Evolutionary conservation across 1,140 invertebrate genomes (phyloP), one percentile per base, ranked within the genome.

Genomic region (Babylonia areolata): DNA sequence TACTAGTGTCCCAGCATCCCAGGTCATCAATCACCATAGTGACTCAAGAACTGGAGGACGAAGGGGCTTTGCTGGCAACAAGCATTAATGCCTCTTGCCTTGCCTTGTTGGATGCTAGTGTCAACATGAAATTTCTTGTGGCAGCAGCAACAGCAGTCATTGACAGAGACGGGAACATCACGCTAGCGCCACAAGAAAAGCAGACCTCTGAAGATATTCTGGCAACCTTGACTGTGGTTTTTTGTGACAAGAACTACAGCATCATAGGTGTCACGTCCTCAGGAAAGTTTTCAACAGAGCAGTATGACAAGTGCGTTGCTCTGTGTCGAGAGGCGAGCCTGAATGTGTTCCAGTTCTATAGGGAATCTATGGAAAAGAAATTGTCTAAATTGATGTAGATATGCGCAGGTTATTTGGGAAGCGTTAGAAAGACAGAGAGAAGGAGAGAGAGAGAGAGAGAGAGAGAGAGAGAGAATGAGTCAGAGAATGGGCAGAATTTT

Each of bases 1-100:
- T 98, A 71, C 91, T 97, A 3, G 94, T 96, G 0, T 94, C 95
- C 81, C 92, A 97, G 33, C 96, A 98, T 95, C 97, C 97, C 9
- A 95, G 97, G 51, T 96, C 97, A 12, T 95, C 96, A 35, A 96
- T 98, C 87, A 96, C 95, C 17, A 94, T 98, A 31, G 96, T 97
- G 88, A 91, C 98, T 85, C 97, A 98, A 95, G 97, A 98, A 95
- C 94, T 98, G 89, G 96, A 98, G 94, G 96, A 98, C 95, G 96
- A 95, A 92, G 97, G 97, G 87, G 97, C 97, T 86, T 97, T 98
- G 95, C 93, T 98, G 71, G 96, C 97, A 0, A 97, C 97, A 94
- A 95, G 96, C 46, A 94, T 98, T n/a, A 98, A 98, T 95, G 96
- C 97, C 73, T 95, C 96, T 0, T 98, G 97, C 93, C 93, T 98